Evolutionary conservation across 2,113 vertebrate genomes (phyloP).

Genomic region (Myotis davidii): DNA sequence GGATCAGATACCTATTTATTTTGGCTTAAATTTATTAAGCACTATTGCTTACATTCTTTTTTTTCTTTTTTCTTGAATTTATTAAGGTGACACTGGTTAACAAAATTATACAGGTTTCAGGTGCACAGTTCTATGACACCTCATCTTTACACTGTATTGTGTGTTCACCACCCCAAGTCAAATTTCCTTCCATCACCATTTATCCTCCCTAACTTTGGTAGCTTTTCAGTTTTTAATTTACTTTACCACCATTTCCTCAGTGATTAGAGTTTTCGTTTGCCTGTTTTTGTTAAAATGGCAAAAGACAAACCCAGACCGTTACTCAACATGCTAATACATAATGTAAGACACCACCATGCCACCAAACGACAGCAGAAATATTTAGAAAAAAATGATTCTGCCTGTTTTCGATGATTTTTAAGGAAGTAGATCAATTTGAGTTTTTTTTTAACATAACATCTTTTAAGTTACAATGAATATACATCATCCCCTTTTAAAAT

Average conservation of each 20-base stretch:
- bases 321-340: background rate
- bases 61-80: background rate
- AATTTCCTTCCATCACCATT: background rate
- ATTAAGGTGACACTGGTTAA: background rate
- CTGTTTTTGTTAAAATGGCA: background rate
- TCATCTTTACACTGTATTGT: background rate
- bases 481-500: too few relatives aligned
- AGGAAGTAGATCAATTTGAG: background rate
- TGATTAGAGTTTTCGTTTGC: background rate
- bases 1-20: background rate
- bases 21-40: background rate
- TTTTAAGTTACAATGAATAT: background rate
- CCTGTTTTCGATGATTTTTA: background rate
- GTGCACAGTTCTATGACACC: background rate
- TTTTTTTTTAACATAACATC: background rate
- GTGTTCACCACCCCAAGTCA: background rate
- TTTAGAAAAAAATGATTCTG: background rate
- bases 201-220: background rate
- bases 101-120: background rate
- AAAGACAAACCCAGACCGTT: background rate
- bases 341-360: background rate
- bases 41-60: background rate
- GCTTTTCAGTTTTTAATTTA: background rate
- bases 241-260: background rate
- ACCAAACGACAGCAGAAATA: background rate